Evolutionary conservation across 2,113 vertebrate species (phyloP).

Genomic region (Petrocephalus zakoni): DNA sequence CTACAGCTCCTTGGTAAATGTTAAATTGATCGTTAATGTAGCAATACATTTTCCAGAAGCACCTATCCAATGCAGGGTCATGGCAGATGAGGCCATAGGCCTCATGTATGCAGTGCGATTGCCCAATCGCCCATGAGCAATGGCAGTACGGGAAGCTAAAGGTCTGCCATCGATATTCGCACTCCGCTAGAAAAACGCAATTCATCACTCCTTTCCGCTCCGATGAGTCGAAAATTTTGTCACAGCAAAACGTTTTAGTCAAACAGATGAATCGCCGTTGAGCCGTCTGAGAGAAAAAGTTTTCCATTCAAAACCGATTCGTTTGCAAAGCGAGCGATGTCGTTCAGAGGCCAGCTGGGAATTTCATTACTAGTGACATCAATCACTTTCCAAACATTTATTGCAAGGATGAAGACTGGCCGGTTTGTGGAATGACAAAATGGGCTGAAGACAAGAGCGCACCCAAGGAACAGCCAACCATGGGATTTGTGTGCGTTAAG

Average conservation of each 20-base stretch:
- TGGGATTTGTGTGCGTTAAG: not conserved
- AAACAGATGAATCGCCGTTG: not conserved
- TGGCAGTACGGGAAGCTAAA: not conserved
- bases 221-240: not conserved
- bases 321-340: not conserved
- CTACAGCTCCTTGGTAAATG: not conserved
- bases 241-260: not conserved
- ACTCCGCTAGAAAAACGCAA: not conserved
- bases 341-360: not conserved
- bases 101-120: not conserved
- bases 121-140: not conserved
- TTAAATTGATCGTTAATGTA: not conserved
- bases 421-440: not conserved
- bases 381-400: not conserved
- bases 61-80: not conserved
- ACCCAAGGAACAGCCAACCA: not conserved
- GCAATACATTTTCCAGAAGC: not conserved
- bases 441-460: not conserved
- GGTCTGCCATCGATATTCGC: not conserved
- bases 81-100: not conserved
- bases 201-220: not conserved
- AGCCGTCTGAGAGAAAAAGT: not conserved
- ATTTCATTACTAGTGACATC: not conserved
- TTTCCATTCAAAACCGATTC: not conserved
- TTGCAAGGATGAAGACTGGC: not conserved